Conservation (phyloP, 2,113 vertebrate genomes). For the Panthera uncia region DNA sequence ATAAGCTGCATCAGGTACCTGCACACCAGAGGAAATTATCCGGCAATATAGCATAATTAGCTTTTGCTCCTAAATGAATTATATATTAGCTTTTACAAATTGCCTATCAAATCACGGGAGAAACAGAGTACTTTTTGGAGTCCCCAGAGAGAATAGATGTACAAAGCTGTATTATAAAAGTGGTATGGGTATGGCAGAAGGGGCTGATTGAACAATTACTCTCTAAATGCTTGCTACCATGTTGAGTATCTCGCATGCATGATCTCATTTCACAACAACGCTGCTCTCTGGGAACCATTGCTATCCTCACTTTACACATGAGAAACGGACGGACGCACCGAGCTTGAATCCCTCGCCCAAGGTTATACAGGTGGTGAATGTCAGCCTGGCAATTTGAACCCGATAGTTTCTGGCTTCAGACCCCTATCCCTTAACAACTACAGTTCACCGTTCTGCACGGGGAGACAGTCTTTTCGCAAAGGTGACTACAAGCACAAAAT, state of each 20-base stretch:
- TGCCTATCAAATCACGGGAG: constrained; percentile 69
- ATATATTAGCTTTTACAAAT: constrained; percentile 63
- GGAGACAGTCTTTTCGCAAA: not conserved
- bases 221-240: not conserved
- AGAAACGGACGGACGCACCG: not conserved
- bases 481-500: not conserved
- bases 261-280: not conserved
- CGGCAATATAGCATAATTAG: constrained; percentile 56
- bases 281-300: not conserved
- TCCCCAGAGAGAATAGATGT: not conserved
- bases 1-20: constrained; percentile 8
- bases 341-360: not conserved
- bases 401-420: not conserved
- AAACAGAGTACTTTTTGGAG: constrained; percentile 56
- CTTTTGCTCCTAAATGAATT: constrained; percentile 74
- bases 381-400: not conserved
- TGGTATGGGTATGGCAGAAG: not conserved
- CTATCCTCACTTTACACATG: not conserved
- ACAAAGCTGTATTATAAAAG: not conserved
- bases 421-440: not conserved
- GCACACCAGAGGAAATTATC: constrained; percentile 49
- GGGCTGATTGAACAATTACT: not conserved
- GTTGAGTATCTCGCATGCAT: not conserved
- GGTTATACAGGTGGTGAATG: not conserved
- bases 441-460: not conserved